Evolutionary conservation across 2,797 vertebrate species (phyloP).

Genomic region (Peromyscus aztecus): DNA sequence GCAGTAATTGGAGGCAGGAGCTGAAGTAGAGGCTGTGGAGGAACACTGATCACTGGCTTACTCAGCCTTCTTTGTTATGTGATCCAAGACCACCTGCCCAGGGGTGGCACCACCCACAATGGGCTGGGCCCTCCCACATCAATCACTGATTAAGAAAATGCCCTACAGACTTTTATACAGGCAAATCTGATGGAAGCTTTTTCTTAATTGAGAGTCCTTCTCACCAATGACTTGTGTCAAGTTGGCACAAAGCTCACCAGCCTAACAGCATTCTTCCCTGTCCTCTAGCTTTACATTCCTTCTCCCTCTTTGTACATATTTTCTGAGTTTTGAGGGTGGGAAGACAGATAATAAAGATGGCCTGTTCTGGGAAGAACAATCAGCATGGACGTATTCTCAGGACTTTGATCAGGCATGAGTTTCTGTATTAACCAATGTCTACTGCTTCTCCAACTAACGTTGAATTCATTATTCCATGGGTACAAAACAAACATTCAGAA

Average conservation of each 20-base stretch:
- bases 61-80: background rate
- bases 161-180: background rate
- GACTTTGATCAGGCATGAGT: background rate
- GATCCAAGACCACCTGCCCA: background rate
- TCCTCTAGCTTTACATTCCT: background rate
- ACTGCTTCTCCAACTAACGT: background rate
- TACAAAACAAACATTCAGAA: background rate
- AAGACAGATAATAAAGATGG: background rate
- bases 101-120: background rate
- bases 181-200: background rate
- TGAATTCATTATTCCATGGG: background rate
- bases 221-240: background rate
- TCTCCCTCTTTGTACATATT: background rate
- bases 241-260: background rate
- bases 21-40: too few species aligned
- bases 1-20: background rate
- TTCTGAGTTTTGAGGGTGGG: too few species aligned
- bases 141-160: background rate
- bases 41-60: background rate
- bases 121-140: background rate
- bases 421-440: background rate
- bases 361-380: background rate
- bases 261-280: background rate
- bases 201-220: background rate
- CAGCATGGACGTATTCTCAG: background rate